Percentiles rank a stretch among this genome's conserved stretches.
Conservation (phyloP, 1,140 invertebrate species). For the Drepana arcuata region DNA sequence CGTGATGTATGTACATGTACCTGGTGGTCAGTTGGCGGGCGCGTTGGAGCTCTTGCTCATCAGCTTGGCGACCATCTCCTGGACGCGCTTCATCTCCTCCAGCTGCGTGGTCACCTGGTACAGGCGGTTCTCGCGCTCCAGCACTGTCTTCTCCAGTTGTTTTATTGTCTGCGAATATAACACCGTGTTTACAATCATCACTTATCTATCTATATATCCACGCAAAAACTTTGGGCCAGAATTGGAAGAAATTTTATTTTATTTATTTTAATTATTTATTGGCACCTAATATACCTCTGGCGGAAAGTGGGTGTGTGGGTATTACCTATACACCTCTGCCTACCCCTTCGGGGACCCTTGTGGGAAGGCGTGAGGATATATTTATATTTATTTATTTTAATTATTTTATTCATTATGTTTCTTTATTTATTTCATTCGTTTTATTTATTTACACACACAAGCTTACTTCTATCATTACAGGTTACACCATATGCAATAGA, state of each 20-base stretch:
- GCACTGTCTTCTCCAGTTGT: slow-evolving; percentile 61
- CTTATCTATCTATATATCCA: not conserved
- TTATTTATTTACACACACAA: too few relatives aligned
- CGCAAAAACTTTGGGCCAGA: not conserved
- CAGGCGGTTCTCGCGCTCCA: slow-evolving; percentile 62
- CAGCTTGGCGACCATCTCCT: slow-evolving; percentile 67
- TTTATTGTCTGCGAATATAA: slow-evolving; percentile 51
- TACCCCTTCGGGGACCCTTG: too few relatives aligned
- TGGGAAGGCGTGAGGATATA: too few relatives aligned
- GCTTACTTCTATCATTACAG: too few relatives aligned
- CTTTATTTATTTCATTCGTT: too few relatives aligned
- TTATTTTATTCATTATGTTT: too few relatives aligned
- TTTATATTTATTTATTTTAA: too few relatives aligned
- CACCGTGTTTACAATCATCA: not conserved
- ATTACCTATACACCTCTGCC: too few relatives aligned
- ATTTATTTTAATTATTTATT: not conserved
- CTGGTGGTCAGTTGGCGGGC: not conserved
- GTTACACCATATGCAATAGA: too few relatives aligned
- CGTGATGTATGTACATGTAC: too few relatives aligned
- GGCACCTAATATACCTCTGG: too few relatives aligned
- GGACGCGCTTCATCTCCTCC: slow-evolving; percentile 67
- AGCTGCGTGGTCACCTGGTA: slow-evolving; percentile 64
- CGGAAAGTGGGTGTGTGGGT: too few relatives aligned
- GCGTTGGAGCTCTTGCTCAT: slow-evolving; percentile 48
- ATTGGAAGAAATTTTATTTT: not conserved